Conservation (phyloP, 2,797 vertebrate species). For the Glossophaga mutica region DNA sequence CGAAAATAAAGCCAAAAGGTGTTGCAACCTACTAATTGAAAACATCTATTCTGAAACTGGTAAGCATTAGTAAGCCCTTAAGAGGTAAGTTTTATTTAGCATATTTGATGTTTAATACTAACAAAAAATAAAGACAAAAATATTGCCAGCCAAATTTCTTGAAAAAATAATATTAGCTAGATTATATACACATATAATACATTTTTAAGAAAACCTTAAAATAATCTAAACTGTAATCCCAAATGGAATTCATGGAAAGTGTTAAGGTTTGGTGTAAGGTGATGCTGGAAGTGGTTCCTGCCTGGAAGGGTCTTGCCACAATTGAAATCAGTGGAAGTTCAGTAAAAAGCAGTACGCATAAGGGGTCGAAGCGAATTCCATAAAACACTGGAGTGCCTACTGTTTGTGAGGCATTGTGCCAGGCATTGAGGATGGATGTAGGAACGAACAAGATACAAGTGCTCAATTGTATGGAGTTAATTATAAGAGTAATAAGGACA, state of each 20-base stretch:
- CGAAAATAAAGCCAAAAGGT: slow-evolving; percentile 64
- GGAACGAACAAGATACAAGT: neutral
- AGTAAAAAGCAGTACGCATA: neutral
- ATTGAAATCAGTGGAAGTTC: neutral
- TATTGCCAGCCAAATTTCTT: neutral
- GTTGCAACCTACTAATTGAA: slow-evolving; percentile 72
- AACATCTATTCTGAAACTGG: slow-evolving; percentile 55
- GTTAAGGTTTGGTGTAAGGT: neutral
- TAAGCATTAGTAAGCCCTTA: slow-evolving; percentile 29
- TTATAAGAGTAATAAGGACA: neutral
- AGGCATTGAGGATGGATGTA: neutral
- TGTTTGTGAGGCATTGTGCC: neutral
- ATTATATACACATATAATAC: neutral
- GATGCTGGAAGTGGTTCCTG: neutral
- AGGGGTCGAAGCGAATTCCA: neutral
- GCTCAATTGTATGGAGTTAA: neutral
- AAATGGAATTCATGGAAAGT: neutral
- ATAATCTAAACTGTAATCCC: neutral
- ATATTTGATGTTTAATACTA: slow-evolving; percentile 29
- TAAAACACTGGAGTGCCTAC: neutral
- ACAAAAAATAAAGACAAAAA: neutral
- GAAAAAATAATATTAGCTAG: slow-evolving; percentile 32
- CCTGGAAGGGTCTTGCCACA: neutral
- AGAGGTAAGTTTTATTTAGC: slow-evolving; percentile 24
- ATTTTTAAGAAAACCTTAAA: neutral